A percentile compares a stretch with the other conserved stretches of the same genome.
phyloP scores from a whole-genome alignment of 2,797 vertebrate species.

The Discoglossus pictus region DNA sequence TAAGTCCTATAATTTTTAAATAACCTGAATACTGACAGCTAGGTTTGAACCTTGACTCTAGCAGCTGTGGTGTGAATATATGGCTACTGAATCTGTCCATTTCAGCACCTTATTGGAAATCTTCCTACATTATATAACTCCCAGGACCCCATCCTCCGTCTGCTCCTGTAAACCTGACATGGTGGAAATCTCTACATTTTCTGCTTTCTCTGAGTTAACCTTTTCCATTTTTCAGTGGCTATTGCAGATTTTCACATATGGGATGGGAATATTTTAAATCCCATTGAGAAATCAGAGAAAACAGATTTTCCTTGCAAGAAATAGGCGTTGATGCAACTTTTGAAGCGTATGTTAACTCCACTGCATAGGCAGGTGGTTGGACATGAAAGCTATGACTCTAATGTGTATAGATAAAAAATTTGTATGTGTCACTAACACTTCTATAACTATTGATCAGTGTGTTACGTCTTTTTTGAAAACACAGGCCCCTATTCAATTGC shows the following conservation, averaged over 20 bases:
- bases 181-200: slow-evolving; percentile 23
- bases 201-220: slow-evolving; percentile 20
- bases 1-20: slow-evolving; percentile 30
- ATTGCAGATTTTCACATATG: slow-evolving; percentile 34
- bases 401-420: background rate
- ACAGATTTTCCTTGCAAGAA: slow-evolving; percentile 14
- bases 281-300: slow-evolving; percentile 33
- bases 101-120: slow-evolving; percentile 40
- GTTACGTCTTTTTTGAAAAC: too few relatives aligned
- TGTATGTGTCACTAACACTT: too few relatives aligned
- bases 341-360: slow-evolving; percentile 1
- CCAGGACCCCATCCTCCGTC: slow-evolving; percentile 33
- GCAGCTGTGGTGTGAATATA: slow-evolving; percentile 30
- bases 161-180: slow-evolving; percentile 29
- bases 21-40: slow-evolving; percentile 38
- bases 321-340: background rate
- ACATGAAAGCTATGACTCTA: slow-evolving; percentile 23
- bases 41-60: slow-evolving; percentile 31
- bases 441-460: too few relatives aligned
- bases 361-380: background rate
- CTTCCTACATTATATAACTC: slow-evolving; percentile 43
- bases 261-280: slow-evolving; percentile 42
- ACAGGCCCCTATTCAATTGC: too few relatives aligned
- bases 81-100: slow-evolving; percentile 35
- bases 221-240: slow-evolving; percentile 14